Percentiles rank a stretch among this genome's conserved stretches.
These are phyloP conservation scores for Eurystomus gularis DNA, from an alignment of 2,113 vertebrate genomes.

Conservation along the genomic window DNA sequence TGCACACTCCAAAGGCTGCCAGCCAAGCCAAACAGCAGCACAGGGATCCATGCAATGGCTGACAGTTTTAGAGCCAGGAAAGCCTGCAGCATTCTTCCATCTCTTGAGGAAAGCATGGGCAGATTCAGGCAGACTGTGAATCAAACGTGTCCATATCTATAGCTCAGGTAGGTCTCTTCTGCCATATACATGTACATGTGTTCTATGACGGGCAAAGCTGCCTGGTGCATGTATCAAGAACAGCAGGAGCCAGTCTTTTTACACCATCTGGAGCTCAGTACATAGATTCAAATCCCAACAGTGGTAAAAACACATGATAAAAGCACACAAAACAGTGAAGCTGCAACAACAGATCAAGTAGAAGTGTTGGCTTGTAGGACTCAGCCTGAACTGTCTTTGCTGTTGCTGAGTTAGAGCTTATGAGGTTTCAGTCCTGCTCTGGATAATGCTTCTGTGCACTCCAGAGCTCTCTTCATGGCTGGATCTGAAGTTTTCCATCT, in stretches of 20 bases:
- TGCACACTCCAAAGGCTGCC: neutral
- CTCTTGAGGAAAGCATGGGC: neutral
- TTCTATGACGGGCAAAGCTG: neutral
- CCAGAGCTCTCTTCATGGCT: neutral
- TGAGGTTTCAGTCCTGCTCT: neutral
- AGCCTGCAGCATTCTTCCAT: neutral
- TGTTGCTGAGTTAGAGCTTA: neutral
- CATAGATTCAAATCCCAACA: neutral
- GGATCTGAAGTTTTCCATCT: neutral
- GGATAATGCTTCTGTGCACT: neutral
- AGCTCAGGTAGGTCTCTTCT: neutral
- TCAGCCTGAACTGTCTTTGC: neutral
- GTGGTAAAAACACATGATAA: neutral
- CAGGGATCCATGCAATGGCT: neutral
- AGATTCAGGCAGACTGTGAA: neutral
- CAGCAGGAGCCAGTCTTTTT: neutral
- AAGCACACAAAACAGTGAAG: neutral
- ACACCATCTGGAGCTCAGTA: neutral
- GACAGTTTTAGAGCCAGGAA: neutral
- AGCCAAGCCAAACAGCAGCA: slow-evolving; percentile 47
- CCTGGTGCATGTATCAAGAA: neutral
- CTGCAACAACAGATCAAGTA: neutral
- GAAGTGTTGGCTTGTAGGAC: neutral
- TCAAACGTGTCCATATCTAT: neutral
- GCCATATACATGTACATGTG: neutral